phyloP scores from a whole-genome alignment of 2,797 vertebrate genomes.

The Catostomus latipinnis region DNA sequence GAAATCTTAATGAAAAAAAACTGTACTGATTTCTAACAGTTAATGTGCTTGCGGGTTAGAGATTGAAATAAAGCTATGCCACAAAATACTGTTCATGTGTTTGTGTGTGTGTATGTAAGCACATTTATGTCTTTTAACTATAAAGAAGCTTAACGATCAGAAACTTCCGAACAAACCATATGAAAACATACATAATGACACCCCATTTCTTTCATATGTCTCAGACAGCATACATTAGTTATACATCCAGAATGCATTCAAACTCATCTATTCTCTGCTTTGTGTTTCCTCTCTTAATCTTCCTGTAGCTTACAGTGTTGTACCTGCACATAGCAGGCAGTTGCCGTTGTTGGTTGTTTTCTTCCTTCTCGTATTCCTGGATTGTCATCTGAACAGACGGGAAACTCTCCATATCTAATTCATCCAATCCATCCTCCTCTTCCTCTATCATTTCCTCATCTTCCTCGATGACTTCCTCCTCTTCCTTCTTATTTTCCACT shows the following conservation, averaged over 20 bases:
- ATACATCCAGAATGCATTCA: slow-evolving; percentile 89
- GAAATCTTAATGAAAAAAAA: background rate
- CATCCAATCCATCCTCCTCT: slow-evolving; percentile 50
- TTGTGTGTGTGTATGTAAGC: background rate
- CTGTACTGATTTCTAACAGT: background rate
- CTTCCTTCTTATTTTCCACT: slow-evolving; percentile 51
- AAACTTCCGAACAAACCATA: slow-evolving; percentile 10
- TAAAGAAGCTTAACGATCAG: background rate
- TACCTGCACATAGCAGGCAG: slow-evolving; percentile 77
- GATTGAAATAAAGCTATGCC: background rate
- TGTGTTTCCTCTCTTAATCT: slow-evolving; percentile 91
- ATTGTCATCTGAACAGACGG: slow-evolving; percentile 54
- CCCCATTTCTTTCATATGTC: background rate
- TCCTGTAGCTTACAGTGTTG: slow-evolving; percentile 91
- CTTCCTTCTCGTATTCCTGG: slow-evolving; percentile 54
- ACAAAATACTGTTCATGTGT: slow-evolving; percentile 35
- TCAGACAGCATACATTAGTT: slow-evolving; percentile 38
- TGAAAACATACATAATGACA: slow-evolving; percentile 14
- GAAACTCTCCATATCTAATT: slow-evolving; percentile 40
- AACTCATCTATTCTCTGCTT: slow-evolving; percentile 93
- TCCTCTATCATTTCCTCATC: slow-evolving; percentile 32
- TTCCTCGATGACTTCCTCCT: slow-evolving; percentile 60
- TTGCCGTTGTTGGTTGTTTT: slow-evolving; percentile 59
- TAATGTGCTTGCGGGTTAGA: background rate
- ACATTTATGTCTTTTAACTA: background rate